Conservation (phyloP, 2,113 vertebrate genomes). For the Planiliza haematocheilus region DNA sequence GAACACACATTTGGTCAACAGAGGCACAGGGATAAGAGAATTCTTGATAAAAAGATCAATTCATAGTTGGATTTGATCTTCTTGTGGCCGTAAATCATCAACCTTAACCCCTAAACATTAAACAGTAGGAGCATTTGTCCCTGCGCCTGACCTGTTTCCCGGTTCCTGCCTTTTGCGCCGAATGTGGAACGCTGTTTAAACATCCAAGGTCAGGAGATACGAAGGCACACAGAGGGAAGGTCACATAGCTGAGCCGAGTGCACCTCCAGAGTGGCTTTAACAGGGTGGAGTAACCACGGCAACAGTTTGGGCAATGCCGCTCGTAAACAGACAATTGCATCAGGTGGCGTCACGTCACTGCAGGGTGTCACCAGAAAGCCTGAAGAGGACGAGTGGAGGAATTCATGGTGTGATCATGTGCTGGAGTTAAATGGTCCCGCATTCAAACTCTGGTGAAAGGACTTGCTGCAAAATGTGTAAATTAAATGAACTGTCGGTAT, state of each 20-base stretch:
- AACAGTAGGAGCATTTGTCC: too few species aligned
- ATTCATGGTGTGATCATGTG: background rate
- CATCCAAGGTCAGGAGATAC: slow-evolving; percentile 40
- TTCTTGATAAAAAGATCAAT: background rate
- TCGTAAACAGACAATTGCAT: slow-evolving; percentile 15
- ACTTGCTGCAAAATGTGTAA: too few species aligned
- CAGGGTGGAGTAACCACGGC: slow-evolving; percentile 42
- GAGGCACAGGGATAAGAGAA: too few species aligned
- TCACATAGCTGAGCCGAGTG: slow-evolving; percentile 47
- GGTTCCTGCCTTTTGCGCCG: background rate
- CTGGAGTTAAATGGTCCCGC: background rate
- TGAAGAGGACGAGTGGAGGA: background rate
- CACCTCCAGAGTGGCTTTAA: slow-evolving; percentile 15
- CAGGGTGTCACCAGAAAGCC: background rate
- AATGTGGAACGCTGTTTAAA: slow-evolving; percentile 20
- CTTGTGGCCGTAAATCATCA: too few species aligned
- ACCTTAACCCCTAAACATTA: too few species aligned
- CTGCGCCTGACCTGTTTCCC: background rate
- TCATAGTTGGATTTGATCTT: background rate
- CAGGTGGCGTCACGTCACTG: background rate
- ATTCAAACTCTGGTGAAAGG: too few species aligned
- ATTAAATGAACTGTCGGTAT: too few species aligned
- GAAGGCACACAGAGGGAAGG: slow-evolving; percentile 47
- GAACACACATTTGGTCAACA: too few species aligned
- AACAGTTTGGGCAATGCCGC: slow-evolving; percentile 26